Evolutionary conservation across 1,140 invertebrate species (phyloP).

Genomic region (Drosophila nebulosa): DNA sequence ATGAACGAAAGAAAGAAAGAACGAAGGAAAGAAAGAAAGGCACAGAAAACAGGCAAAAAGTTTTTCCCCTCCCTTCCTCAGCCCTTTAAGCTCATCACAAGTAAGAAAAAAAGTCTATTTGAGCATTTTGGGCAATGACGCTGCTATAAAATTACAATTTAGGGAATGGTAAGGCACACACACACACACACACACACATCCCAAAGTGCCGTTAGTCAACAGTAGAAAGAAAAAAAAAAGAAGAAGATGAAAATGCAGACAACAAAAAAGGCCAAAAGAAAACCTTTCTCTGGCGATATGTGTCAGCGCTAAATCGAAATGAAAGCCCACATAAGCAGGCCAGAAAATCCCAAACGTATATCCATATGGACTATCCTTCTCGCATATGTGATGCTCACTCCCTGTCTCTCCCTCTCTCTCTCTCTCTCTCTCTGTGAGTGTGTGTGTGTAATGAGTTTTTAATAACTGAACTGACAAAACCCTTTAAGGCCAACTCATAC

Average conservation of each 20-base stretch:
- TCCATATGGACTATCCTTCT: neutral
- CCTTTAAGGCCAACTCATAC: constrained; percentile 56
- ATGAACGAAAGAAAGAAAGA: neutral
- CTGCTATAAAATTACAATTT: constrained; percentile 77
- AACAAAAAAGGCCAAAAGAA: constrained; percentile 18
- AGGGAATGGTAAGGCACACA: constrained; percentile 66
- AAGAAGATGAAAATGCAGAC: neutral
- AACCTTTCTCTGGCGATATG: constrained; percentile 58
- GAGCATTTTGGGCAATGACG: constrained; percentile 74
- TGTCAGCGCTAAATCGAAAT: constrained; percentile 71
- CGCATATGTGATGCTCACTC: neutral
- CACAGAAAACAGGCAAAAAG: constrained; percentile 24
- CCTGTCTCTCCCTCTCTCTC: neutral
- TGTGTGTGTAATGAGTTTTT: constrained; percentile 63
- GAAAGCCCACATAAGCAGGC: constrained; percentile 52
- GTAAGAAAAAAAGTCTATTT: constrained; percentile 65
- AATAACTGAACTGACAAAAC: constrained; percentile 74
- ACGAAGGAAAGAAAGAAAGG: neutral
- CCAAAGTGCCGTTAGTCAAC: constrained; percentile 55
- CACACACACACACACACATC: constrained; percentile 18
- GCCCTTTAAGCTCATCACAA: neutral
- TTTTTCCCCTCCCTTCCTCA: neutral
- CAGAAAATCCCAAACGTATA: constrained; percentile 9
- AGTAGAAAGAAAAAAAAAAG: constrained; percentile 14
- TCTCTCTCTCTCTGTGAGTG: constrained; percentile 3